Conservation (phyloP, 2,113 vertebrate species). For the Tautogolabrus adspersus region DNA sequence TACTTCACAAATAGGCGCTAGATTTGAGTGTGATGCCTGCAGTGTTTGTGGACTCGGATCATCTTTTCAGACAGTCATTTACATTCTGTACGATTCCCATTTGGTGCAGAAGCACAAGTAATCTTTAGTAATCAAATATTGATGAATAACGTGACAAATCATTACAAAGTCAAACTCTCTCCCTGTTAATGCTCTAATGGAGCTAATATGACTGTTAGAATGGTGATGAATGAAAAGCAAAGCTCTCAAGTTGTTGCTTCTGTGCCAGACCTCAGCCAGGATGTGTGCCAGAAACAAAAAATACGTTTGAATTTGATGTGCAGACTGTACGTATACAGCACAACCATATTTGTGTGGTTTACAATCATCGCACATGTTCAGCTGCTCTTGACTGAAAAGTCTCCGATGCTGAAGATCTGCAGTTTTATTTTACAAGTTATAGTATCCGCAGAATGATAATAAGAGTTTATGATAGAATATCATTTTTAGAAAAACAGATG, state of each 20-base stretch:
- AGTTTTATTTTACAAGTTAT: slow-evolving; percentile 32
- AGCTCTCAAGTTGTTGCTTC: slow-evolving; percentile 21
- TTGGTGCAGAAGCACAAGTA: slow-evolving; percentile 37
- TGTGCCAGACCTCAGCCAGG: slow-evolving; percentile 22
- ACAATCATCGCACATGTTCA: slow-evolving; percentile 19
- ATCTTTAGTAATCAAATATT: slow-evolving; percentile 59
- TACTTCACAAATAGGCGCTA: neutral
- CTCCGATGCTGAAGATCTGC: slow-evolving; percentile 14
- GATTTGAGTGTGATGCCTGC: neutral
- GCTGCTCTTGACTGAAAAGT: slow-evolving; percentile 29
- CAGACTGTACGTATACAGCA: neutral
- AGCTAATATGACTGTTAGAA: slow-evolving; percentile 31
- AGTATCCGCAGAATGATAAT: slow-evolving; percentile 33
- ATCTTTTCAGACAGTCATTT: slow-evolving; percentile 24
- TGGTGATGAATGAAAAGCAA: slow-evolving; percentile 41
- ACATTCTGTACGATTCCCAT: slow-evolving; percentile 39
- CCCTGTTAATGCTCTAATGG: slow-evolving; percentile 30
- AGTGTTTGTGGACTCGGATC: slow-evolving; percentile 13
- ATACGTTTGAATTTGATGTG: neutral
- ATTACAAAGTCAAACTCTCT: slow-evolving; percentile 10
- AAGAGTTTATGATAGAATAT: slow-evolving; percentile 1
- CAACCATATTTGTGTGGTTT: slow-evolving; percentile 6
- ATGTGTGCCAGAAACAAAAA: slow-evolving; percentile 29
- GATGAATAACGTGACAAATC: slow-evolving; percentile 54
- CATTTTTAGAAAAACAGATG: neutral